A percentile compares a stretch with the other conserved stretches of the same genome.
These are phyloP conservation scores for Tachina grossa DNA, from an alignment of 2,888 invertebrate species.

Conservation along the genomic window DNA sequence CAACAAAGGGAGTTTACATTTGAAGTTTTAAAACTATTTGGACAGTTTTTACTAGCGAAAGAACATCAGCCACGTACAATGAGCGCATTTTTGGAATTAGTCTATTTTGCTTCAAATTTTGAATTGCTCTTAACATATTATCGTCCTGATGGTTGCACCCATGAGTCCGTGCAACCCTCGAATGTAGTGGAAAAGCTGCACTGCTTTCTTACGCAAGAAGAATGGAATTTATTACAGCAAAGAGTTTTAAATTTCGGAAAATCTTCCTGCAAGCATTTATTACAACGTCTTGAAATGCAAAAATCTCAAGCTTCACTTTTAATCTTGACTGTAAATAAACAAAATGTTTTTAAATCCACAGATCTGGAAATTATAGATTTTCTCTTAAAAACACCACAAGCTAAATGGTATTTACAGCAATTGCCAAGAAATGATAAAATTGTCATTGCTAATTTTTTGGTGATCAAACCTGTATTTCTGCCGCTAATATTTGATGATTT, in stretches of 20 bases:
- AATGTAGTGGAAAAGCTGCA: conserved; percentile 72
- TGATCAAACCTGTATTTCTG: conserved; percentile 57
- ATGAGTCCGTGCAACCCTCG: conserved; percentile 42
- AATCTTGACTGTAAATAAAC: conserved; percentile 62
- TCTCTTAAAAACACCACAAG: conserved; percentile 71
- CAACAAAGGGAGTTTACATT: conserved; percentile 74
- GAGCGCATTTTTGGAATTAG: conserved; percentile 80
- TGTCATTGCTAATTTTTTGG: conserved; percentile 70
- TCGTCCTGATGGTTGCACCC: conserved; percentile 77
- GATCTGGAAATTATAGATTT: conserved; percentile 64
- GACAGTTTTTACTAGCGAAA: conserved; percentile 76
- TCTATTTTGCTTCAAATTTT: conserved; percentile 76
- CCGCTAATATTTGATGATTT: conserved; percentile 72
- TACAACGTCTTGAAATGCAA: conserved; percentile 79
- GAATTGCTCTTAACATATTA: conserved; percentile 78
- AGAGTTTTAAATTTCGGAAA: conserved; percentile 82
- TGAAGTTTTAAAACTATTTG: conserved; percentile 77
- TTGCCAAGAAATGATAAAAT: conserved; percentile 76
- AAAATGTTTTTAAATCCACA: conserved; percentile 19
- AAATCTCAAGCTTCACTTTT: conserved; percentile 73
- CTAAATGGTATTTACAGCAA: conserved; percentile 74
- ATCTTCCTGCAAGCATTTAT: conserved; percentile 76
- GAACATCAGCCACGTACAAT: conserved; percentile 80
- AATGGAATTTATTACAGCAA: conserved; percentile 81
- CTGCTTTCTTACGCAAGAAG: conserved; percentile 76